Conservation (phyloP, 1,140 invertebrate genomes). For the Drepana arcuata region DNA sequence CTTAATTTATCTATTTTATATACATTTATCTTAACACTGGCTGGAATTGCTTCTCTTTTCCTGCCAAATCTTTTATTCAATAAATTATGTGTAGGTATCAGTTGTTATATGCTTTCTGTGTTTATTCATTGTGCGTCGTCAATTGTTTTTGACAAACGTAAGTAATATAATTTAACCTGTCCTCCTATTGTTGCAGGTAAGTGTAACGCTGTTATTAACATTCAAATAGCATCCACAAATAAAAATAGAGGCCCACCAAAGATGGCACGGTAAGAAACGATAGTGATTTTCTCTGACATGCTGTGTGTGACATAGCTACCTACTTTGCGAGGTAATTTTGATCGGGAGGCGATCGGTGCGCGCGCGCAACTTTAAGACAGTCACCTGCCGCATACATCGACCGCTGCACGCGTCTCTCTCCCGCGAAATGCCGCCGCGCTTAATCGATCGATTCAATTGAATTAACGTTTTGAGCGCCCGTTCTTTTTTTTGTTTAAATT, state of each 20-base stretch:
- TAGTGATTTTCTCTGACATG: conserved; percentile 36
- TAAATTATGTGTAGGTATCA: too few relatives aligned
- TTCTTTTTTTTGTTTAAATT: conserved; percentile 13
- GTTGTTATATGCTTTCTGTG: too few relatives aligned
- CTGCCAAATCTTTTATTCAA: too few relatives aligned
- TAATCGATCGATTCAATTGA: conserved; percentile 19
- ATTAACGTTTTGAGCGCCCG: conserved; percentile 18
- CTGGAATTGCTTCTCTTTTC: too few relatives aligned
- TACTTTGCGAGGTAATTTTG: conserved; percentile 27
- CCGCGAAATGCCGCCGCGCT: conserved; percentile 18
- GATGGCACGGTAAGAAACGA: conserved; percentile 27
- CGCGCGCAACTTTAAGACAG: conserved; percentile 14
- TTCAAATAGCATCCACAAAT: conserved; percentile 21
- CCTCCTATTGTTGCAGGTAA: conserved; percentile 34
- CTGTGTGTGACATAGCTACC: conserved; percentile 46
- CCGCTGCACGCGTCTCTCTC: conserved; percentile 19
- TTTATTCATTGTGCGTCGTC: too few relatives aligned
- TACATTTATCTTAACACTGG: too few relatives aligned
- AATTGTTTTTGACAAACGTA: too few relatives aligned
- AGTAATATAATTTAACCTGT: conserved; percentile 10
- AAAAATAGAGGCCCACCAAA: conserved; percentile 26
- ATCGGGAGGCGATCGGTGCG: conserved; percentile 9
- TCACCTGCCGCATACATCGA: conserved; percentile 30
- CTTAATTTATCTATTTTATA: too few relatives aligned
- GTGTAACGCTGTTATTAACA: conserved; percentile 18